Base-by-base conservation (phyloP, 2,888 invertebrate genomes). In the Bibio marci region DNA sequence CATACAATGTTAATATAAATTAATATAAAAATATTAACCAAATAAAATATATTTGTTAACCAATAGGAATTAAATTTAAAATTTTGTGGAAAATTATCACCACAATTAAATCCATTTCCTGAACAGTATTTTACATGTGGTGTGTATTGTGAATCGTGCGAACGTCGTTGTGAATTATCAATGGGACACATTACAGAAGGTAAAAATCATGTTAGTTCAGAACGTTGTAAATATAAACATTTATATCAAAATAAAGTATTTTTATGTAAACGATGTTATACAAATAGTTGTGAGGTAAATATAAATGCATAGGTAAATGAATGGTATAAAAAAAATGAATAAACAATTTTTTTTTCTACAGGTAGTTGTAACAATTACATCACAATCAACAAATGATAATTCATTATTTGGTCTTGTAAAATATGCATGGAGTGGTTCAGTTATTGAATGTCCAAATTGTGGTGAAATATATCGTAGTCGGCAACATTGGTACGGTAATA, bases 401-500 rank as follows among this genome's bases (percentile, higher is more conserved):
- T 67, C 73, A 6, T 79, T 77, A 76, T 65, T 74, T 38, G 77
- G 76, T 25, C 57, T 80, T 33, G 75, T 79, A 2, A 78, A 71
- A 50, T 81, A 76, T 53, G 76, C 80, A 2, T 82, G 80, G 81
- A 73, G 78, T 36, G 82, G 83, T 52, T 78, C 77, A 51, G 71
- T 79, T 2, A 71, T 85, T 42, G 80, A 81, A 51, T 86, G 85
- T 58, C 70, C 71, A 12, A 69, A 71, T 48, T 83, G 59, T 40
- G 61, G 60, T 2, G 60, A 61, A 44, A 58, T 61, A 38, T 75
- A 72, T 52, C 67, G 79, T 32, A 78, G 79, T 49, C 66, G 82
- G 18, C 75, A 83, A 52, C 77, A 76, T 55, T 86, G 83, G 85
- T 82, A 75, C 54, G 82, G 81, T 5, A 83, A 85, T 52, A 73